A percentile compares a stretch with the other conserved stretches of the same genome.
Evolutionary conservation across 1,140 invertebrate species (phyloP).

Genomic region (Hyphantria cunea): DNA sequence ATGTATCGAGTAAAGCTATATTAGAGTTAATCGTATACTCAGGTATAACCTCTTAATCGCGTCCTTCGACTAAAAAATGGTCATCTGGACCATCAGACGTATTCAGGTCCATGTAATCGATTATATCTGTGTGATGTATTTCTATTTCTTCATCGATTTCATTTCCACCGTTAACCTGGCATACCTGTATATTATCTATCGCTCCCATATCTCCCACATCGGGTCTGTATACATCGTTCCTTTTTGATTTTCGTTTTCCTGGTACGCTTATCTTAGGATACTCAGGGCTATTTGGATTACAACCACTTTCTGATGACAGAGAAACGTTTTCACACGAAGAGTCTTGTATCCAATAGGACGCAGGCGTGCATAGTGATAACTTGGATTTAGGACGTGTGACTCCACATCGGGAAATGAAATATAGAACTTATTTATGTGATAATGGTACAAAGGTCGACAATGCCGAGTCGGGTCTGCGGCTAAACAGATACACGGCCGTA

Average conservation of each 20-base stretch:
- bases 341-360: conserved; percentile 66
- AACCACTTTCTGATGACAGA: conserved; percentile 64
- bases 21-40: conserved; percentile 71
- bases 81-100: conserved; percentile 49
- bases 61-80: conserved; percentile 59
- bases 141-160: conserved; percentile 45
- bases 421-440: too few relatives aligned
- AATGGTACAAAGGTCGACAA: too few relatives aligned
- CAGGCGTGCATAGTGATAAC: conserved; percentile 67
- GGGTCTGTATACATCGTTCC: conserved; percentile 21
- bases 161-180: conserved; percentile 31
- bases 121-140: conserved; percentile 42
- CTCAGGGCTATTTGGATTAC: conserved; percentile 68
- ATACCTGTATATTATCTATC: conserved; percentile 30
- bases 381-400: conserved; percentile 68
- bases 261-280: conserved; percentile 48
- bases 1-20: conserved; percentile 56
- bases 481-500: too few relatives aligned
- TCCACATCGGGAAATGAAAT: conserved; percentile 62
- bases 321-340: conserved; percentile 63
- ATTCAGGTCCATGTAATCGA: conserved; percentile 34
- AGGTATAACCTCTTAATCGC: conserved; percentile 68
- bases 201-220: conserved; percentile 2
- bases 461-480: too few relatives aligned
- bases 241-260: conserved; percentile 39